These are phyloP conservation scores for mouse (Mus musculus) DNA, from an alignment of 2,113 vertebrate species.

Conservation along the genomic window GRCm39 chr6:67206501-67207000, in stretches of 20 bases:
- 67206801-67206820: neutral
- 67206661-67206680: slow-evolving; percentile 2
- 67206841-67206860: neutral
- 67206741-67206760: neutral
- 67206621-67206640: neutral
- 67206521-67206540: neutral
- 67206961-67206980: neutral
- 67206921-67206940: neutral
- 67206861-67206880: neutral
- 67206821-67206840: neutral
- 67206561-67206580: neutral
- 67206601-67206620: neutral
- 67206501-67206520: neutral
- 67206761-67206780: neutral
- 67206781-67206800: neutral
- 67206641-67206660: neutral
- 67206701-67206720: slow-evolving; percentile 35
- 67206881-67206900: neutral
- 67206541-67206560: neutral
- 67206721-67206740: neutral
- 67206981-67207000: neutral
- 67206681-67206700: neutral
- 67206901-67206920: too few species aligned
- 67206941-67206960: neutral
- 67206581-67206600: neutral